Evolutionary conservation across 2,113 vertebrate species (phyloP), one percentile per base, ranked within the genome.

Genomic region (Caracal caracal): DNA sequence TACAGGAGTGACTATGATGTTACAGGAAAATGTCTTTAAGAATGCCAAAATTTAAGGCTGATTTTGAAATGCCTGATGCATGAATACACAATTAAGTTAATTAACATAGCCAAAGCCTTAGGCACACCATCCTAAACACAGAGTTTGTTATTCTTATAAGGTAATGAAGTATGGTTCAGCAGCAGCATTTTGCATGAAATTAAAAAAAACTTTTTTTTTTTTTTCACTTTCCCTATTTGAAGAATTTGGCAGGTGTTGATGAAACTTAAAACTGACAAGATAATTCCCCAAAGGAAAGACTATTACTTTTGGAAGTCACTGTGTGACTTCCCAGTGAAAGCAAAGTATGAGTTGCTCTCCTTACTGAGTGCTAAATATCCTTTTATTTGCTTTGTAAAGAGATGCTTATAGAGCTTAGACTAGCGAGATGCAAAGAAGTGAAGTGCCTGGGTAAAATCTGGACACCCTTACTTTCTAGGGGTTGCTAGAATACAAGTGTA

Each of bases 401-500:
- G 11, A 91, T 40, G 11, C 20, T 73, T 81, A 20, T 40, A 93
- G 51, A 93, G 83, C 90, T 9, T 37, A 17, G 16, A 84, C n/a
- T 22, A 11, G 35, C 49, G 81, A 66, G 82, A 89, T 24, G 35
- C 56, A 90, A 78, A 93, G 53, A 66, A 92, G 53, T 92, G 96
- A 80, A 95, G 4, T 76, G 49, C 71, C 59, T 61, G 30, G 63
- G 66, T 79, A 94, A 96, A 88, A 95, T 81, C 10, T 47, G 20
- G 76, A 79, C 56, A 81, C 24, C 71, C 20, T 88, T 75, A 61
- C 82, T 92, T 65, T 40, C 35, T 35, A 83, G 33, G 89, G 84
- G 94, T 95, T 95, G 71, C 83, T 80, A 81, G 81, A 97, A 92
- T 88, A 95, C 93, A 95, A 95, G 95, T 43, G 16, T 95, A 97